These are phyloP conservation scores for Nycticebus coucang DNA, from an alignment of 2,113 vertebrate genomes.

Conservation along the genomic window DNA sequence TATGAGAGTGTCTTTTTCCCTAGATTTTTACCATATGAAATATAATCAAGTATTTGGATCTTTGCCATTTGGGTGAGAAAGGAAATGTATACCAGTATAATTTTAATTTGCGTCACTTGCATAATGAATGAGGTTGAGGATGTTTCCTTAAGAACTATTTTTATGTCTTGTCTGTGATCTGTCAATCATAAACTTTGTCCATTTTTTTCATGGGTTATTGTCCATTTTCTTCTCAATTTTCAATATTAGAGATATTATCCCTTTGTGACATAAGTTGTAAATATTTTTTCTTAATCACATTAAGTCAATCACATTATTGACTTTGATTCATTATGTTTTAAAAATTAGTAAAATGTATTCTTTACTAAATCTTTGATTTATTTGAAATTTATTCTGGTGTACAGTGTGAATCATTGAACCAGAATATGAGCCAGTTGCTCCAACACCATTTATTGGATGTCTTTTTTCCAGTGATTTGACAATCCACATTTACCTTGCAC, in stretches of 20 bases:
- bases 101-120: background rate
- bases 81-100: background rate
- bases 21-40: background rate
- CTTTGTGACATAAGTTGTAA: background rate
- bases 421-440: background rate
- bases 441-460: background rate
- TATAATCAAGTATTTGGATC: background rate
- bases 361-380: background rate
- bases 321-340: background rate
- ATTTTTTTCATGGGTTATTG: background rate
- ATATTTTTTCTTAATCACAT: background rate
- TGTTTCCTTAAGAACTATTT: background rate
- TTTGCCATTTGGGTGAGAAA: background rate
- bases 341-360: background rate
- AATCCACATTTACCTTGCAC: background rate
- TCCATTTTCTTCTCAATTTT: background rate
- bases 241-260: background rate
- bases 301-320: background rate
- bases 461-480: background rate
- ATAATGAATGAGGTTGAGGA: background rate
- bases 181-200: background rate
- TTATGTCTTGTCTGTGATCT: background rate
- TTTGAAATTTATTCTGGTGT: background rate
- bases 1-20: background rate
- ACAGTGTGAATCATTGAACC: background rate